Evolutionary conservation across 2,113 vertebrate genomes (phyloP).

Genomic region (Hypanus sabinus): DNA sequence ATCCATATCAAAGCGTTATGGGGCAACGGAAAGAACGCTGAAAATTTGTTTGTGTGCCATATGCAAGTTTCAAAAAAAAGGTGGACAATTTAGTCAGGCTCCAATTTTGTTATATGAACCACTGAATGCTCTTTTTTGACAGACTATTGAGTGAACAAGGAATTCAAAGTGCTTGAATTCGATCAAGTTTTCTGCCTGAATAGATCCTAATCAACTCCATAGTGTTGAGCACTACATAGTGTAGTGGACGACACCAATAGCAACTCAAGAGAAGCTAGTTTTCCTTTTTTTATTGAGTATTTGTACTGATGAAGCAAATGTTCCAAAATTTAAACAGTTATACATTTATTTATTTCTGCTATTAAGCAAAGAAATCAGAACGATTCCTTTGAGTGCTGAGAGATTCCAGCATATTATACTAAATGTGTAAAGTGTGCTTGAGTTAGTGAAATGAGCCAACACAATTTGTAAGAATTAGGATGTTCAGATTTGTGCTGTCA

Average conservation of each 20-base stretch:
- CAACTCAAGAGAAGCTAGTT: slow-evolving; percentile 74
- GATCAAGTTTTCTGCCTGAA: slow-evolving; percentile 99
- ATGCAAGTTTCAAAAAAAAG: slow-evolving; percentile 70
- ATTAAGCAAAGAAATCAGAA: neutral
- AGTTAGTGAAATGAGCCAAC: neutral
- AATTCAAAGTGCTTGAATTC: slow-evolving; percentile 97
- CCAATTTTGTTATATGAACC: slow-evolving; percentile 84
- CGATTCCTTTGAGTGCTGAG: neutral
- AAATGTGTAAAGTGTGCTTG: neutral
- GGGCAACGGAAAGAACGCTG: slow-evolving; percentile 68
- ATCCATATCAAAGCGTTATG: slow-evolving; percentile 87
- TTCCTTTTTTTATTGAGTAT: slow-evolving; percentile 74
- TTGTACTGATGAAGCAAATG: neutral
- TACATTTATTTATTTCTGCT: neutral
- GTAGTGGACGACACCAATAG: slow-evolving; percentile 83
- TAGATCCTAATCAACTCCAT: slow-evolving; percentile 91
- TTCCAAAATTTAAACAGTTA: neutral
- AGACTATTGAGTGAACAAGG: slow-evolving; percentile 91
- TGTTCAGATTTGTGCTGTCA: neutral
- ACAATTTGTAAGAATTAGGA: neutral
- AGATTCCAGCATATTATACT: neutral
- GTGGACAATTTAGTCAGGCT: slow-evolving; percentile 71
- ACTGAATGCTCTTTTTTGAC: slow-evolving; percentile 98
- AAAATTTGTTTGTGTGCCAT: slow-evolving; percentile 73
- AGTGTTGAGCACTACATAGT: slow-evolving; percentile 84